Percentiles rank a stretch among this genome's conserved stretches.
Conservation (phyloP, 2,888 invertebrate species). For the Elysia crispata region DNA sequence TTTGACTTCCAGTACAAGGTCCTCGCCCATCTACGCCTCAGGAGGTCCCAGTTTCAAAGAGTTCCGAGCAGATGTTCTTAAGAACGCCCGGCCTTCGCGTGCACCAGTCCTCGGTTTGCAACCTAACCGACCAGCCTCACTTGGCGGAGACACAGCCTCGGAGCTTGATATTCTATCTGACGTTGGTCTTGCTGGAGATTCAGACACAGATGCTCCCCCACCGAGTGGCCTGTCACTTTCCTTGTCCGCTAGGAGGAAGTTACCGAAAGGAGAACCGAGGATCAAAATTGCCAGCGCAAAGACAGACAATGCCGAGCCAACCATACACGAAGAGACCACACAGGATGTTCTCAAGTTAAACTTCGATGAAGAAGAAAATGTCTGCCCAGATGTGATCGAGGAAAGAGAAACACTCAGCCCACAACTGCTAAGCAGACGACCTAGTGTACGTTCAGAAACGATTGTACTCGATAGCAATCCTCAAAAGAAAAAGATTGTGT, state of each 20-base stretch:
- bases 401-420: not conserved
- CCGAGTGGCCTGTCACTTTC: not conserved
- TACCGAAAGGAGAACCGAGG: constrained; percentile 19
- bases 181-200: constrained; percentile 20
- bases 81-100: not conserved
- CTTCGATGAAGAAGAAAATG: too few relatives aligned
- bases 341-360: constrained; percentile 24
- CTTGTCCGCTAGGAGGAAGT: constrained; percentile 17
- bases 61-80: not conserved
- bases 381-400: too few relatives aligned
- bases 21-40: not conserved
- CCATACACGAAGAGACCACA: constrained; percentile 35
- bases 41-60: not conserved
- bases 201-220: not conserved
- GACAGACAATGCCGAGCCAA: constrained; percentile 17
- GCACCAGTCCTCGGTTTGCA: not conserved
- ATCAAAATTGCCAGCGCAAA: constrained; percentile 26
- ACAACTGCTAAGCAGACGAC: not conserved
- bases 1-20: not conserved
- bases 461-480: not conserved
- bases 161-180: constrained; percentile 28
- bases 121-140: not conserved
- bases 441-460: not conserved
- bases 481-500: constrained; percentile 10
- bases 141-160: constrained; percentile 3